Evolutionary conservation across 2,888 invertebrate genomes (phyloP).

Genomic region (Agrotis ipsilon): DNA sequence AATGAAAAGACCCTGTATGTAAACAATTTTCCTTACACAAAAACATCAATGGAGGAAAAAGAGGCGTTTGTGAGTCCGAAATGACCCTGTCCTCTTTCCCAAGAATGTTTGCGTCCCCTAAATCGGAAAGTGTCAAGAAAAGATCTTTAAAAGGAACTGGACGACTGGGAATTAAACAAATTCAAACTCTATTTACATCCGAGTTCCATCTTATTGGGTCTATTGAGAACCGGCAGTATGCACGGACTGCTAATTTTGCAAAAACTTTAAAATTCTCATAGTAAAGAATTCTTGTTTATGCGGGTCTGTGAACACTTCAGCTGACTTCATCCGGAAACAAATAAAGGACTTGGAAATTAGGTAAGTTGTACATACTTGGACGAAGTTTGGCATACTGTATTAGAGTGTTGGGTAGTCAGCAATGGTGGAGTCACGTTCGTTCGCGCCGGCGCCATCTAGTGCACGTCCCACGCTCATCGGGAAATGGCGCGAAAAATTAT

Average conservation of each 20-base stretch:
- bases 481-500: constrained; percentile 87
- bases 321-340: constrained; percentile 50
- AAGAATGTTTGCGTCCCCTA: constrained; percentile 48
- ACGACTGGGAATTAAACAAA: constrained; percentile 47
- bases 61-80: constrained; percentile 42
- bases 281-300: constrained; percentile 33
- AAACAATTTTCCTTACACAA: constrained; percentile 31
- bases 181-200: constrained; percentile 51
- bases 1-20: constrained; percentile 23
- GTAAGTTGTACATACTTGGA: constrained; percentile 45
- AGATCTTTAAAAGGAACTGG: constrained; percentile 43
- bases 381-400: constrained; percentile 47
- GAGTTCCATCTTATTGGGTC: constrained; percentile 45
- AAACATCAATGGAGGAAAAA: constrained; percentile 30
- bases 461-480: constrained; percentile 71
- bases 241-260: constrained; percentile 44
- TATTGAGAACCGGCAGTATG: constrained; percentile 40
- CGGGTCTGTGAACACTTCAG: constrained; percentile 18
- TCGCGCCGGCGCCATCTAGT: constrained; percentile 72
- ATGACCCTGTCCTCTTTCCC: constrained; percentile 39
- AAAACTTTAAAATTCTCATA: constrained; percentile 41
- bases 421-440: constrained; percentile 72
- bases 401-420: constrained; percentile 42
- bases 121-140: constrained; percentile 56
- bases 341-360: constrained; percentile 54